Evolutionary conservation across 2,888 invertebrate species (phyloP).

Genomic region (Caenorhabditis macrosperma): DNA sequence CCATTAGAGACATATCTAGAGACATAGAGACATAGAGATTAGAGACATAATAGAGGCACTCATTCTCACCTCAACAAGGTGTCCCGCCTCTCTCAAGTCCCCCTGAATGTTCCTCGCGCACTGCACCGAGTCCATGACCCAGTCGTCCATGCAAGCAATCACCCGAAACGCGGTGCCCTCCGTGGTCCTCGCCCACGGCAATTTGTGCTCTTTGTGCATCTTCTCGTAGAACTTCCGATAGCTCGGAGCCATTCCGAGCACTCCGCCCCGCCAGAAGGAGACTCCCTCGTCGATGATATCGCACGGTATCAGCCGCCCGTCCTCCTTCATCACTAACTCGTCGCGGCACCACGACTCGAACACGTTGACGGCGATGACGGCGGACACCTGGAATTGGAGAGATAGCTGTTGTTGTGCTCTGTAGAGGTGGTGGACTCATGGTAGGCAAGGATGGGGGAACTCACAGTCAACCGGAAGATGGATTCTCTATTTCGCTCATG

Average conservation of each 20-base stretch:
- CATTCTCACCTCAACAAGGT: not conserved
- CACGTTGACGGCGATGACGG: not conserved
- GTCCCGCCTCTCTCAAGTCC: not conserved
- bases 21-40: no score
- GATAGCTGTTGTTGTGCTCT: no score
- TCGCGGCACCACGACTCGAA: not conserved
- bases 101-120: not conserved
- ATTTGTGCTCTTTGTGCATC: not conserved
- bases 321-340: not conserved
- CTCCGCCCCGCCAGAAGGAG: not conserved
- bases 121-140: not conserved
- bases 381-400: not conserved
- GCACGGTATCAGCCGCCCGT: not conserved
- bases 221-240: not conserved
- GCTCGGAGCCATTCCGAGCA: not conserved
- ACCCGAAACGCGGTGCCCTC: not conserved
- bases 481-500: no score
- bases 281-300: not conserved
- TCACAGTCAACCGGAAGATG: no score
- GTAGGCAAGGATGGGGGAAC: no score
- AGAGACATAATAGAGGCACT: not conserved
- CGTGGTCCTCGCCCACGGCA: not conserved
- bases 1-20: no score
- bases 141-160: constrained; percentile 10
- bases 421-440: no score